Evolutionary conservation across 1,140 invertebrate genomes (phyloP).

Genomic region (Gonioctena quinquepunctata): DNA sequence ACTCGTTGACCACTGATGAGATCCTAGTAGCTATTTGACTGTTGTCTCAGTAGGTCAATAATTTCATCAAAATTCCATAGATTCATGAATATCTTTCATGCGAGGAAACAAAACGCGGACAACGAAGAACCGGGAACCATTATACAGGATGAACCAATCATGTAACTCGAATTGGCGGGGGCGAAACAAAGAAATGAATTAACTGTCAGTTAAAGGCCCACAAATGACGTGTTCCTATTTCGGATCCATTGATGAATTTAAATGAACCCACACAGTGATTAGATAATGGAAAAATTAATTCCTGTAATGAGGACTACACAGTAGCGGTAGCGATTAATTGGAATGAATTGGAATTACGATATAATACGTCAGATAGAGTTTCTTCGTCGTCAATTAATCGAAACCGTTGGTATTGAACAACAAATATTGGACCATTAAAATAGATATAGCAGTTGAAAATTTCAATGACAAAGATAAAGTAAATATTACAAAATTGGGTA

Average conservation of each 20-base stretch:
- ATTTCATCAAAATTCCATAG: no score
- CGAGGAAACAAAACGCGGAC: no score
- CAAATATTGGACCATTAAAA: background rate
- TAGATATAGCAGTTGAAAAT: no score
- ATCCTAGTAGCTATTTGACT: no score
- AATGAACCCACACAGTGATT: constrained; percentile 28
- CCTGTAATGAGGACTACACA: constrained; percentile 16
- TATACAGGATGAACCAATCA: constrained; percentile 30
- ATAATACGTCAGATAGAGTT: constrained; percentile 4
- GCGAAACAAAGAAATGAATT: constrained; percentile 26
- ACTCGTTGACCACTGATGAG: no score
- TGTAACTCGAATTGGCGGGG: constrained; percentile 9
- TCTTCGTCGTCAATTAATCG: background rate
- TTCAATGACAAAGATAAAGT: no score
- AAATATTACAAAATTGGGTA: no score
- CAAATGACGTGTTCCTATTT: constrained; percentile 33
- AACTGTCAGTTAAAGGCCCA: constrained; percentile 28
- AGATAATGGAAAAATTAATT: constrained; percentile 32
- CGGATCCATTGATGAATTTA: constrained; percentile 28
- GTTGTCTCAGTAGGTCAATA: no score
- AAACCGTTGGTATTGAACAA: background rate
- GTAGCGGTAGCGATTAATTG: background rate
- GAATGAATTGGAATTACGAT: background rate
- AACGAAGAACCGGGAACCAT: no score
- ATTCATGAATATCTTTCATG: no score